phyloP scores from a whole-genome alignment of 2,888 invertebrate species.

The Eupithecia tripunctaria region DNA sequence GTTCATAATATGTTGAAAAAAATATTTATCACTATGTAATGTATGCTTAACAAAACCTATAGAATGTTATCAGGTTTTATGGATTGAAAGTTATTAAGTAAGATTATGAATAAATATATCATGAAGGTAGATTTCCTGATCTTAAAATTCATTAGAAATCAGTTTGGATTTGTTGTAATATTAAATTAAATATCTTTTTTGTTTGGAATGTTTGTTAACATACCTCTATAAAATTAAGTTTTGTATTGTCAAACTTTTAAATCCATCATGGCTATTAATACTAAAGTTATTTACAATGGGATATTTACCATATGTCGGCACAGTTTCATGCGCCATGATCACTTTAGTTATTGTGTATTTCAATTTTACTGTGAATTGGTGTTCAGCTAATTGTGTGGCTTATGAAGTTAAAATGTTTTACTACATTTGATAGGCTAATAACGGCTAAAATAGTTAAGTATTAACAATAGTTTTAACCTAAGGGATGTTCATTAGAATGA shows the following conservation, averaged over 20 bases:
- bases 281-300: too few species aligned
- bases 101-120: too few species aligned
- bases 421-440: conserved; percentile 8
- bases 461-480: conserved; percentile 24
- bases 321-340: too few species aligned
- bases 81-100: too few species aligned
- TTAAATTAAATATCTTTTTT: background rate
- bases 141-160: background rate
- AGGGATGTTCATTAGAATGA: conserved; percentile 40
- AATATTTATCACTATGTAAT: background rate
- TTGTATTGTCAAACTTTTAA: too few species aligned
- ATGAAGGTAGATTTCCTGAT: too few species aligned
- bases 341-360: background rate
- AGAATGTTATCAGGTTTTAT: background rate
- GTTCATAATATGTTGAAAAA: background rate
- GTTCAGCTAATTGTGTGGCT: background rate
- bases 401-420: background rate
- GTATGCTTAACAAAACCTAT: background rate
- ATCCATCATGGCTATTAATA: too few species aligned
- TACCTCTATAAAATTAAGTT: too few species aligned
- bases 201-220: background rate
- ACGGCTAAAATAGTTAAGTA: background rate
- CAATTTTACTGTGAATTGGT: background rate
- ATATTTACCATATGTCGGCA: too few species aligned
- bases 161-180: background rate